These are phyloP conservation scores for Enteromius afrohamiltoni DNA, from an alignment of 2,797 vertebrate species.

Conservation along the genomic window DNA sequence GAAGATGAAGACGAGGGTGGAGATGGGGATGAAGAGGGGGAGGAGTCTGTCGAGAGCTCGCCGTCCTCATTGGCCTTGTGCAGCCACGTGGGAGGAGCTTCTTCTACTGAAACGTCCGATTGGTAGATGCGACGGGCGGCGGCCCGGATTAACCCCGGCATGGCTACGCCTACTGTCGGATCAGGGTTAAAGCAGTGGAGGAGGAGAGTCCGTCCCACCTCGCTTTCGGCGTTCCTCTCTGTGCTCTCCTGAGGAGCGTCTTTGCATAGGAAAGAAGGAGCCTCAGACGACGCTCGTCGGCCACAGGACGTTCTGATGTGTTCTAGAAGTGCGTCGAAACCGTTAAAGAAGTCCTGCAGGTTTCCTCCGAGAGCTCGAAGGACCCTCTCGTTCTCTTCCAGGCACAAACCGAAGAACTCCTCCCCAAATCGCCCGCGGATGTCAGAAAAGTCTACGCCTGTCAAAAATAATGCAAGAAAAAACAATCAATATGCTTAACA, in stretches of 20 bases:
- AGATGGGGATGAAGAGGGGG: conserved; percentile 65
- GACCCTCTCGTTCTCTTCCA: conserved; percentile 95
- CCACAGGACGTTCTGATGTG: conserved; percentile 96
- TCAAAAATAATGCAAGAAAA: conserved; percentile 54
- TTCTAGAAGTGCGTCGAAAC: conserved; percentile 96
- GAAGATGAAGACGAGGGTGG: conserved; percentile 73
- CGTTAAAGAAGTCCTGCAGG: conserved; percentile 98
- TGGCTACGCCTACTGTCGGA: conserved; percentile 91
- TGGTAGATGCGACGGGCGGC: conserved; percentile 91
- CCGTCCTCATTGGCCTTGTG: conserved; percentile 79
- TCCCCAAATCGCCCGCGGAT: conserved; percentile 93
- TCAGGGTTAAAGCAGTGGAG: conserved; percentile 95
- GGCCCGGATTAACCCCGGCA: conserved; percentile 93
- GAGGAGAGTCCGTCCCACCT: conserved; percentile 74
- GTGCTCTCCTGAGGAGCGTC: conserved; percentile 83
- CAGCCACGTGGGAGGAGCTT: conserved; percentile 83
- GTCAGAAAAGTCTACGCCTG: conserved; percentile 91
- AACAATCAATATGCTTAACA: not conserved
- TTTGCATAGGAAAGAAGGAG: conserved; percentile 97
- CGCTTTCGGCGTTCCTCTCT: conserved; percentile 54
- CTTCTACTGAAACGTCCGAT: conserved; percentile 90
- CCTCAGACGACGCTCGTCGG: conserved; percentile 89
- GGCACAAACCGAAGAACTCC: conserved; percentile 94
- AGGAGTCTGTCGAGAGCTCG: conserved; percentile 68
- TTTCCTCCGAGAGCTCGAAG: conserved; percentile 93